Conservation (phyloP, 2,113 vertebrate species). For the Shinisaurus crocodilurus region DNA sequence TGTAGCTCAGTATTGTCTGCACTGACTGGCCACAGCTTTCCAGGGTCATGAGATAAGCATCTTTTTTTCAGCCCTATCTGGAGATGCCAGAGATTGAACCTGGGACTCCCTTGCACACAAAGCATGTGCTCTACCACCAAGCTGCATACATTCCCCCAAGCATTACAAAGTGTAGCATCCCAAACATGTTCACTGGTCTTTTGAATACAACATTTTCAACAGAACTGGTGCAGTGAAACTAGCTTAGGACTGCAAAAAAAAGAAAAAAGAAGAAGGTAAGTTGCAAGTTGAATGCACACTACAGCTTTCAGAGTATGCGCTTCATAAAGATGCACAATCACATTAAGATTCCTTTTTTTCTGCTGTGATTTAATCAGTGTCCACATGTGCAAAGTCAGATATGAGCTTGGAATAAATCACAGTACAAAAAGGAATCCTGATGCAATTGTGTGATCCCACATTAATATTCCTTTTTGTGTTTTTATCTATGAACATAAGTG, state of each 20-base stretch:
- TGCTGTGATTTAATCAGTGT: not conserved
- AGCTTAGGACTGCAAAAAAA: not conserved
- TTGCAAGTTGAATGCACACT: not conserved
- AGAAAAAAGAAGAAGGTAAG: too few species aligned
- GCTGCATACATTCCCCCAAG: too few species aligned
- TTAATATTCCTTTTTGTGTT: not conserved
- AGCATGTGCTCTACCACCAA: too few species aligned
- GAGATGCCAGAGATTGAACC: not conserved
- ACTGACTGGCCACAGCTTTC: not conserved
- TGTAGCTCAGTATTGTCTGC: not conserved
- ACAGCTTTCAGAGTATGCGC: not conserved
- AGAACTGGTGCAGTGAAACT: not conserved
- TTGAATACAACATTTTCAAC: not conserved
- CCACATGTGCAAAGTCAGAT: too few species aligned
- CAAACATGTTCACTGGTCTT: too few species aligned
- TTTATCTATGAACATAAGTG: not conserved
- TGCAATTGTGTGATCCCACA: not conserved
- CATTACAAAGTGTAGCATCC: too few species aligned
- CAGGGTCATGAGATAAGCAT: not conserved
- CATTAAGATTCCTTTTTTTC: not conserved
- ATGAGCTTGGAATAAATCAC: too few species aligned
- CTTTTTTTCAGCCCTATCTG: not conserved
- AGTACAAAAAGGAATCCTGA: not conserved
- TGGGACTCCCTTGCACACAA: too few species aligned
- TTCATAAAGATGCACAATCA: not conserved